Conservation (phyloP, 2,888 invertebrate genomes). For the Reticulitermes lucifugus region DNA sequence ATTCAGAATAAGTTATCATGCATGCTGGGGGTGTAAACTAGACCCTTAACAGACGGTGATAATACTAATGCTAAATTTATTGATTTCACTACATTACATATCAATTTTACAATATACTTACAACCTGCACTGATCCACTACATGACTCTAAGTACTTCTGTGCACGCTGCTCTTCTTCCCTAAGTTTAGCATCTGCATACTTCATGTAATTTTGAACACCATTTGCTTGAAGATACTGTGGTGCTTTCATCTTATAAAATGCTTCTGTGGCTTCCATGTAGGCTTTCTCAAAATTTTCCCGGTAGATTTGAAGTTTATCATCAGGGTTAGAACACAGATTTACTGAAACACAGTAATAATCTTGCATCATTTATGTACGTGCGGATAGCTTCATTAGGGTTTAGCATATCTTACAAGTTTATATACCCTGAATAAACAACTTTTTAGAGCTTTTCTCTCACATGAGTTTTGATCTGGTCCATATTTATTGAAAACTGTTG, state of each 20-base stretch:
- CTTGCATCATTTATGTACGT: too few relatives aligned
- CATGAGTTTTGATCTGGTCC: too few relatives aligned
- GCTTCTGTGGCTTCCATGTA: slow-evolving; percentile 95
- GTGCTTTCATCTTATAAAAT: slow-evolving; percentile 93
- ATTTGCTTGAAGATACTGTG: slow-evolving; percentile 87
- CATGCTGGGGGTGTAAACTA: too few relatives aligned
- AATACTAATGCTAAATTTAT: neutral
- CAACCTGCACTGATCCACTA: slow-evolving; percentile 76
- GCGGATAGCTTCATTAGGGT: too few relatives aligned
- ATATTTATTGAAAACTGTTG: too few relatives aligned
- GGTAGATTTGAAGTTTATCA: slow-evolving; percentile 95
- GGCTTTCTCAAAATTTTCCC: slow-evolving; percentile 96
- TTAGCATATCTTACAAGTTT: too few relatives aligned
- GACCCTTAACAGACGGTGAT: too few relatives aligned
- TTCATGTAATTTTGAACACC: slow-evolving; percentile 98
- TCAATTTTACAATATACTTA: slow-evolving; percentile 57
- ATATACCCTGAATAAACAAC: too few relatives aligned
- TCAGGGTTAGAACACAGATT: slow-evolving; percentile 94
- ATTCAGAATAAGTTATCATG: too few relatives aligned
- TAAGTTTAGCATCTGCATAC: slow-evolving; percentile 93
- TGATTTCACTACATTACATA: neutral
- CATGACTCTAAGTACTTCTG: slow-evolving; percentile 93
- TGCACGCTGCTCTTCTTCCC: slow-evolving; percentile 95
- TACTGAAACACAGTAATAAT: slow-evolving; percentile 70
- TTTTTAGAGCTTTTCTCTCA: too few relatives aligned